Evolutionary conservation across 2,113 vertebrate genomes (phyloP), one percentile per base, ranked within the genome.

Genomic region (Myrmecophaga tridactyla): DNA sequence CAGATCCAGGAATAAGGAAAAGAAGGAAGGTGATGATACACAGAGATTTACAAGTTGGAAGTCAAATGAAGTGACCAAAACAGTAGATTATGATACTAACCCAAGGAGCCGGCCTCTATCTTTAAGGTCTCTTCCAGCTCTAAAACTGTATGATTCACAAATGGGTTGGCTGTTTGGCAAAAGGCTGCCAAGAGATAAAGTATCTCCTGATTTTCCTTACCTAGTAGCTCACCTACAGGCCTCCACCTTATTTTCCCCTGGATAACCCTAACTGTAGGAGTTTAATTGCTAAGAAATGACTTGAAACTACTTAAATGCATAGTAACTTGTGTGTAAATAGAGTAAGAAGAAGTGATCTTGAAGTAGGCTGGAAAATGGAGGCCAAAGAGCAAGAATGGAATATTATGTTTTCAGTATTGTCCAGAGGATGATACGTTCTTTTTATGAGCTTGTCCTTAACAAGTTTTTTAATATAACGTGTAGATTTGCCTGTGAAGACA

Each of bases 291-390:
- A 69, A 77, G 62, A 95, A 91, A 94, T 29, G 25, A 89, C 67
- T 69, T 77, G 15, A 17, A 94, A 62, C 48, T 78, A 65, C 86
- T 69, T 81, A 87, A 93, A 63, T n/a, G 2, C 25, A 43, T 15
- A 86, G 58, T 85, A 93, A 80, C 10, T 3, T 51, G 56, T 73
- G 4, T 48, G 43, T 76, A 90, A 94, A 88, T 69, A 67, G 53
- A 76, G 58, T 72, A 62, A 92, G 62, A 87, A 31, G 23, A 84
- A 94, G 25, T 76, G 27, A 6, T 82, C 36, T 92, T 92, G 31
- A 93, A 87, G 84, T 18, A 84, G 12, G 70, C n/a, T 58, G 90
- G 51, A 92, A 93, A 65, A 77, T 62, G 77, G 9, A 96, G 27
- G 73, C 15, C 69, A 91, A 94, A 82, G 29, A 76, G 80, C 1